phyloP scores from a whole-genome alignment of 1,140 invertebrate species.

The Drosophila nigrodunni region DNA sequence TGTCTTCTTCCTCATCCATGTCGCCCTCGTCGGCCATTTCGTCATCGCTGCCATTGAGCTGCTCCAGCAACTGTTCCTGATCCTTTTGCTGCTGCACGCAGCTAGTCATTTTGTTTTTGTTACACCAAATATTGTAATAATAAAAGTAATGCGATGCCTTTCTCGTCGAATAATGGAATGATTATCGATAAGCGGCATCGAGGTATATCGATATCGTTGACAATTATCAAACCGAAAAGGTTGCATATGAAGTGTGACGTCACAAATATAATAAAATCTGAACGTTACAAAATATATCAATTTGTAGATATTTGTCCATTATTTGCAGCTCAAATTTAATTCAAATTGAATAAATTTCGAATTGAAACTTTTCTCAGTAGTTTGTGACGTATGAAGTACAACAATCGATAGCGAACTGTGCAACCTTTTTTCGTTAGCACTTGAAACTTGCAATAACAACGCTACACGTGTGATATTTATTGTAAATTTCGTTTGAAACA shows the following conservation, averaged over 20 bases:
- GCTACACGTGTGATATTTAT: constrained; percentile 64
- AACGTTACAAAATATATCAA: too few species aligned
- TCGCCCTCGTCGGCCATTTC: constrained; percentile 58
- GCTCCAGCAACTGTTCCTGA: constrained; percentile 69
- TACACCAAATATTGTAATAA: constrained; percentile 41
- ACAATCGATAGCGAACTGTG: constrained; percentile 2
- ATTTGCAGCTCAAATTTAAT: too few species aligned
- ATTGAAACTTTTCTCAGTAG: neutral
- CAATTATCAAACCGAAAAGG: neutral
- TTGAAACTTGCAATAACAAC: constrained; percentile 37
- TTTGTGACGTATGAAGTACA: constrained; percentile 13
- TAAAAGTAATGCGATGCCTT: constrained; percentile 24
- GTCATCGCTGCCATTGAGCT: constrained; percentile 63
- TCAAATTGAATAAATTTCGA: neutral
- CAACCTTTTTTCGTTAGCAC: constrained; percentile 10
- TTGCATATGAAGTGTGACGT: constrained; percentile 8
- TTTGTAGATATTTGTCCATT: too few species aligned
- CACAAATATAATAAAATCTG: neutral
- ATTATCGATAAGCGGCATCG: constrained; percentile 20
- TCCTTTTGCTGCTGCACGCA: constrained; percentile 79
- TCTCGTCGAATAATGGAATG: constrained; percentile 10
- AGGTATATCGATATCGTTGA: constrained; percentile 17
- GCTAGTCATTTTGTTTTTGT: constrained; percentile 68
- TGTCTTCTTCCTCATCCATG: constrained; percentile 52
- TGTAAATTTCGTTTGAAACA: constrained; percentile 4